Base-by-base conservation (phyloP, 2,797 vertebrate species). In the Halcyon smyrnensis region DNA sequence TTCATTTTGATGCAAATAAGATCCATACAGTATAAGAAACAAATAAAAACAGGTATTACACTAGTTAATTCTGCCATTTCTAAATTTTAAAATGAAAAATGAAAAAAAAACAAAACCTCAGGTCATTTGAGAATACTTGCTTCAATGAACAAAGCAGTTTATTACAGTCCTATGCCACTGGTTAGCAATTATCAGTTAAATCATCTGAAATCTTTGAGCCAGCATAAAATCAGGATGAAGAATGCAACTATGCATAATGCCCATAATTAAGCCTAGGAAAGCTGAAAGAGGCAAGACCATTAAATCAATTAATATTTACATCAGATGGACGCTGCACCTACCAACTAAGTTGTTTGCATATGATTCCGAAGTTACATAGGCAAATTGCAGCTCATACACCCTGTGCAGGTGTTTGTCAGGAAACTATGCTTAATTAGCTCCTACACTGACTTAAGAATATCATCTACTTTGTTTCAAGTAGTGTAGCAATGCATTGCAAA, bases 161-260 rank as follows among this genome's bases (percentile, higher is more conserved):
- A 63, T 65, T 83, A 63, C 21, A 67, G 53, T 80, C 71, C 23
- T 82, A 30, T 79, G 60, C 11, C 43, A 76, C 7, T 45, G 53
- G 65, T 88, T 86, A 68, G 68, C 70, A 86, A 93, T 68, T 90
- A 90, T 60, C 74, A 87, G 32, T 48, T 84, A 89, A 94, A 93
- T 57, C 23, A 89, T 17, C 28, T 80, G 64, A 87, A 93, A 76
- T 70, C 75, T 80, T 8, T 53, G 63, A 92, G 63, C 63, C 45
- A 88, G 43, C 14, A 56, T 68, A 59, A 45, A 68, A 73, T 68
- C 82, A 71, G 43, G 63, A 70, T 67, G 28, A 81, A 92, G 54
- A 84, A 87, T 20, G 9, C 64, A 81, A 69, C 87, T 87, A 59
- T 12, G n/a, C 8, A 3, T 82, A 93, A 90, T 71, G 43, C 3